These are phyloP conservation scores for Tenebrosternarchus preto DNA, from an alignment of 2,113 vertebrate species.

Conservation along the genomic window DNA sequence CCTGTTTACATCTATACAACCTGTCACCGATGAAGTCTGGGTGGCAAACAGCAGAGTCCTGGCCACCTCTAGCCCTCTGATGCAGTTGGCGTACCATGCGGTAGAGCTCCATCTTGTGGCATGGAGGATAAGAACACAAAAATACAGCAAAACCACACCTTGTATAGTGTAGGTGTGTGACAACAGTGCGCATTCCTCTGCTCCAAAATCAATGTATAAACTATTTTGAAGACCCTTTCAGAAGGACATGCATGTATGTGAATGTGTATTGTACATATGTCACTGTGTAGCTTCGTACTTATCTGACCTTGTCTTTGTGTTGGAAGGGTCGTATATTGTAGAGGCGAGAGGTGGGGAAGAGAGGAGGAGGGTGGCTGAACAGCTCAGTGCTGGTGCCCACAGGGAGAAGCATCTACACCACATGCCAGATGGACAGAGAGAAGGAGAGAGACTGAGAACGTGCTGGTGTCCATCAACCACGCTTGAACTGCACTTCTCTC, in stretches of 20 bases:
- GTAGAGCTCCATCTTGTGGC: conserved; percentile 77
- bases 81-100: conserved; percentile 79
- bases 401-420: conserved; percentile 79
- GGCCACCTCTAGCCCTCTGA: conserved; percentile 69
- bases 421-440: conserved; percentile 21
- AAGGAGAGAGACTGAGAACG: background rate
- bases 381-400: conserved; percentile 79
- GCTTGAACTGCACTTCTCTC: background rate
- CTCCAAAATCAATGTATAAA: background rate
- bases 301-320: conserved; percentile 80
- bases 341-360: conserved; percentile 78
- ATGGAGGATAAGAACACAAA: background rate
- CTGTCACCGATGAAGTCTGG: conserved; percentile 83
- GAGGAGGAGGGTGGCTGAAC: conserved; percentile 83
- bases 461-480: background rate
- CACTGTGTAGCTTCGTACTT: background rate
- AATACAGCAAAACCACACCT: background rate
- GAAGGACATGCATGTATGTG: background rate
- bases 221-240: too few species aligned
- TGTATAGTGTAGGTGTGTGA: background rate
- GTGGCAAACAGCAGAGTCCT: conserved; percentile 67
- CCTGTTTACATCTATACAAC: conserved; percentile 36
- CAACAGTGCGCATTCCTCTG: background rate
- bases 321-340: conserved; percentile 81
- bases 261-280: background rate